Evolutionary conservation across 2,888 invertebrate species (phyloP).

Genomic region (Xylota sylvarum): DNA sequence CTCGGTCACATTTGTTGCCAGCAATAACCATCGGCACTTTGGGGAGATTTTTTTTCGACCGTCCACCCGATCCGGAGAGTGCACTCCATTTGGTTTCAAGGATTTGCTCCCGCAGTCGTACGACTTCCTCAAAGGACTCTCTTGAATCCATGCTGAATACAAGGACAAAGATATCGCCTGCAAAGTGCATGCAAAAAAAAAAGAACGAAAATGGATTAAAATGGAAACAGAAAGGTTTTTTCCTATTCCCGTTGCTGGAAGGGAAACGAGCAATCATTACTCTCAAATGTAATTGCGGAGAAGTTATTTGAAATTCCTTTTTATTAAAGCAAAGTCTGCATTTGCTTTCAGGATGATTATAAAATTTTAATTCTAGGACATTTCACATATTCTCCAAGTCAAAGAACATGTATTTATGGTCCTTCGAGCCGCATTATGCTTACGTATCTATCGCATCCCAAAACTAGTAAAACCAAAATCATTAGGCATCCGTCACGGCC

Average conservation of each 20-base stretch:
- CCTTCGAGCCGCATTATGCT: neutral
- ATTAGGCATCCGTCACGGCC: neutral
- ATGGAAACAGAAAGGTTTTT: neutral
- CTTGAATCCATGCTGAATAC: slow-evolving; percentile 94
- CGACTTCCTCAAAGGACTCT: slow-evolving; percentile 93
- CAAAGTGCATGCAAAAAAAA: slow-evolving; percentile 31
- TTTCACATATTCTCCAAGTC: neutral
- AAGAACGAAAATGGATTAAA: slow-evolving; percentile 9
- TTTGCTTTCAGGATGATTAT: neutral
- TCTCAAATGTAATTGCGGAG: slow-evolving; percentile 13
- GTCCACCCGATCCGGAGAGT: slow-evolving; percentile 87
- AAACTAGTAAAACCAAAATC: neutral
- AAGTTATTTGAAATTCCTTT: slow-evolving; percentile 19
- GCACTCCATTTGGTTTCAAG: slow-evolving; percentile 93
- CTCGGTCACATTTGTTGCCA: slow-evolving; percentile 94
- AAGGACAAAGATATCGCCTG: slow-evolving; percentile 92
- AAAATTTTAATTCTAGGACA: neutral
- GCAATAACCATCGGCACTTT: slow-evolving; percentile 94
- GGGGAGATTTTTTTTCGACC: slow-evolving; percentile 88
- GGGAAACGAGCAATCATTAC: slow-evolving; percentile 18
- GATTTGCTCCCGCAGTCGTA: slow-evolving; percentile 92
- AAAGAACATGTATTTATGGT: neutral
- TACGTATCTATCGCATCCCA: neutral
- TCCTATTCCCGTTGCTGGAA: neutral
- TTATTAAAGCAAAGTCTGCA: neutral